phyloP scores from a whole-genome alignment of 2,113 vertebrate species.

The Cyanoliseus patagonus region DNA sequence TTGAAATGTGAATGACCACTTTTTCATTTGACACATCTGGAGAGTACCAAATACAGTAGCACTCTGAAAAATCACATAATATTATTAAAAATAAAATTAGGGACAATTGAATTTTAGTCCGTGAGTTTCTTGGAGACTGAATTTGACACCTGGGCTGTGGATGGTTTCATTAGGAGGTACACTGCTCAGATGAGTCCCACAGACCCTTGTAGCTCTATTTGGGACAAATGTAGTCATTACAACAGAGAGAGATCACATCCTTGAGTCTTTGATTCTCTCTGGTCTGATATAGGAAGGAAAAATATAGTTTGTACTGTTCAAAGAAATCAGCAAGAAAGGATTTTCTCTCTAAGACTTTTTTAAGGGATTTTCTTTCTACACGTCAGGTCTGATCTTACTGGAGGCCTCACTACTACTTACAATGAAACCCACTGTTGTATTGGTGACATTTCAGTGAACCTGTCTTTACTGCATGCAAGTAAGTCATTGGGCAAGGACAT shows the following conservation, averaged over 20 bases:
- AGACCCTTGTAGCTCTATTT: not conserved
- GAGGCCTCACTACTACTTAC: not conserved
- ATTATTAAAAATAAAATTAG: not conserved
- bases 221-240: not conserved
- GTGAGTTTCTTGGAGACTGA: not conserved
- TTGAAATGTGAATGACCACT: not conserved
- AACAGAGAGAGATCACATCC: not conserved
- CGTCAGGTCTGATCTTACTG: not conserved
- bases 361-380: not conserved
- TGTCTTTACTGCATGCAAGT: not conserved
- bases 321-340: not conserved
- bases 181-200: not conserved
- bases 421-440: not conserved
- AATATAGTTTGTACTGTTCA: not conserved
- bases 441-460: not conserved
- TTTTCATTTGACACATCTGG: not conserved
- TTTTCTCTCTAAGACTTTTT: not conserved
- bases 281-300: not conserved
- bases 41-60: not conserved
- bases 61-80: not conserved
- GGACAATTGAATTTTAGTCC: not conserved
- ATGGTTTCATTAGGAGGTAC: not conserved
- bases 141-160: not conserved
- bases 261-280: not conserved
- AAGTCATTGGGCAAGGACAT: not conserved